Conservation (phyloP, 1,140 invertebrate species). For the Limonius californicus region DNA sequence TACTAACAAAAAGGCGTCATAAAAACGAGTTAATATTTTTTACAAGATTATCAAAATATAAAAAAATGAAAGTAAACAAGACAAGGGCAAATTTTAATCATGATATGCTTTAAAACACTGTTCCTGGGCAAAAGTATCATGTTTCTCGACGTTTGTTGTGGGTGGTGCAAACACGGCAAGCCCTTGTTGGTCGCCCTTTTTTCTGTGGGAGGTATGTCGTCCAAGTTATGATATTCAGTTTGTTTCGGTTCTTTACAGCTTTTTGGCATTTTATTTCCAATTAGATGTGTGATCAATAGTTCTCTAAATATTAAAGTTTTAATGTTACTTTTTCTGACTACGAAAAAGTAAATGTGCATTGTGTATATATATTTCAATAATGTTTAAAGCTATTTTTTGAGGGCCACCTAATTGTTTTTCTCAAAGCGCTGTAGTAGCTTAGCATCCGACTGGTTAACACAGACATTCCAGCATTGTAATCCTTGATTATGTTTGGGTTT, state of each 20-base stretch:
- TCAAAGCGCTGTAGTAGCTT: no score
- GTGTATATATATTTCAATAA: slow-evolving; percentile 13
- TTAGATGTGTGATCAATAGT: slow-evolving; percentile 3
- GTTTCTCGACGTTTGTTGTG: slow-evolving; percentile 22
- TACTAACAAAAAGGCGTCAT: slow-evolving; percentile 15
- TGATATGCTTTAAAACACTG: no score
- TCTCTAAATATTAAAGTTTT: slow-evolving; percentile 16
- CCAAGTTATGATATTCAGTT: slow-evolving; percentile 23
- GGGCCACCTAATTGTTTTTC: slow-evolving; percentile 26
- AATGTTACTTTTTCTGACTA: not conserved
- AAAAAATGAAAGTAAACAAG: not conserved
- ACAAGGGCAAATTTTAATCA: no score
- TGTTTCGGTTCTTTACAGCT: slow-evolving; percentile 11
- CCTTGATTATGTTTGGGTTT: slow-evolving; percentile 33
- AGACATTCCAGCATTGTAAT: slow-evolving; percentile 25
- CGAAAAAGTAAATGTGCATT: no score
- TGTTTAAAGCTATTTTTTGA: slow-evolving; percentile 11
- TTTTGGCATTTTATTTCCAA: slow-evolving; percentile 13
- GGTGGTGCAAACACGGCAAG: slow-evolving; percentile 22
- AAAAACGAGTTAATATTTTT: not conserved
- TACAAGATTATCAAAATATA: not conserved
- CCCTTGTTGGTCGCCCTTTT: slow-evolving; percentile 21
- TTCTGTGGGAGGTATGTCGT: slow-evolving; percentile 19
- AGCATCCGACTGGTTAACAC: slow-evolving; percentile 24
- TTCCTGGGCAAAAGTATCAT: slow-evolving; percentile 14